phyloP scores from a whole-genome alignment of 1,140 invertebrate species.

The Plutomurus gul region DNA sequence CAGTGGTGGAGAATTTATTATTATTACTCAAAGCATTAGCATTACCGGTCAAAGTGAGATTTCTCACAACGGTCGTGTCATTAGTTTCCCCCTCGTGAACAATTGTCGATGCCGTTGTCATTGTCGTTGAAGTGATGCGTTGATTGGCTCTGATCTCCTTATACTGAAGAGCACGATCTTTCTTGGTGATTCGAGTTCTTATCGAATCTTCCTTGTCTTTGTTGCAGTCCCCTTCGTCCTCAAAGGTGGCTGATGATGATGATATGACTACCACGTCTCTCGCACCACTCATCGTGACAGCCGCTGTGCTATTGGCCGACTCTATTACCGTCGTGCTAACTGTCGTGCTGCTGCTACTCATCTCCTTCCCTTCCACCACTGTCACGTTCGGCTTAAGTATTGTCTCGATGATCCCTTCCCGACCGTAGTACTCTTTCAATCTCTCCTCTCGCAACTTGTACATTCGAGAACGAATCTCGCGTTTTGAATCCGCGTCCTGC shows the following conservation, averaged over 20 bases:
- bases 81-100: neutral
- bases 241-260: neutral
- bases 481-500: constrained; percentile 80
- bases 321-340: neutral
- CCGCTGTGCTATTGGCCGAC: neutral
- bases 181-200: neutral
- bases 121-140: constrained; percentile 8
- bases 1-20: neutral
- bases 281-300: constrained; percentile 8
- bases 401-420: constrained; percentile 57
- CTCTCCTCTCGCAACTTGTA: constrained; percentile 77
- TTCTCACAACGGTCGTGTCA: neutral
- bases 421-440: constrained; percentile 70
- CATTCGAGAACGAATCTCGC: constrained; percentile 81
- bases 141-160: constrained; percentile 3
- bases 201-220: neutral
- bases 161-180: neutral
- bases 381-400: neutral
- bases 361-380: neutral
- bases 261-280: neutral
- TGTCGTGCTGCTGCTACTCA: neutral
- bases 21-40: neutral
- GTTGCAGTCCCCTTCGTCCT: neutral
- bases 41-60: neutral
- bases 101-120: neutral